phyloP scores from a whole-genome alignment of 2,888 invertebrate genomes.

The Leucophenga maculata region DNA sequence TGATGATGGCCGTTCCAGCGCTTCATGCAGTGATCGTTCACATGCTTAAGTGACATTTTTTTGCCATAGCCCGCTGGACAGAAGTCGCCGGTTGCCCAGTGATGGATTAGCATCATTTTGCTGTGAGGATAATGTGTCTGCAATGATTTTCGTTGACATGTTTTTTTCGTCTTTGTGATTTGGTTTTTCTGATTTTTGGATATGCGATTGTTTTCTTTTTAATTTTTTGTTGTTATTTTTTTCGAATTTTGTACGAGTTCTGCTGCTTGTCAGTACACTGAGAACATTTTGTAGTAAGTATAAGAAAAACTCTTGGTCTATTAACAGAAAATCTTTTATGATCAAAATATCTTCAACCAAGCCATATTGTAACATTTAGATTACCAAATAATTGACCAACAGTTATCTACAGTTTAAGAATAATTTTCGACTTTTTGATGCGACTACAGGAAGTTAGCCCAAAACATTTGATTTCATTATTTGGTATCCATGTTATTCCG shows the following conservation, averaged over 20 bases:
- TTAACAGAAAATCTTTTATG: neutral
- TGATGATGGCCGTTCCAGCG: neutral
- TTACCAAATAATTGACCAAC: no score
- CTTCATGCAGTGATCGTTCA: constrained; percentile 34
- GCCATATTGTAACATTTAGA: no score
- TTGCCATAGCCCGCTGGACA: neutral
- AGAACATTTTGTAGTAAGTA: no score
- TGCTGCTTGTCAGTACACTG: no score
- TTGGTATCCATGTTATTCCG: no score
- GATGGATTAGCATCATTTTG: constrained; percentile 72
- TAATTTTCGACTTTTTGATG: no score
- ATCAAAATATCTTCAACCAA: neutral
- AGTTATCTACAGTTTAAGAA: no score
- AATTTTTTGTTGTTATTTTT: constrained; percentile 26
- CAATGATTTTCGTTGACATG: constrained; percentile 66
- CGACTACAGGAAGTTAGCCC: no score
- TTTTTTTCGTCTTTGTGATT: constrained; percentile 26
- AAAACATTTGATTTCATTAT: no score
- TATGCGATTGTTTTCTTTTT: constrained; percentile 29
- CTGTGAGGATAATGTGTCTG: constrained; percentile 67
- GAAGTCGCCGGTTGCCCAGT: constrained; percentile 38
- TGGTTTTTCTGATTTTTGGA: constrained; percentile 39
- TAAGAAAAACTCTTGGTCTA: neutral
- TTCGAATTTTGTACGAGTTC: constrained; percentile 8
- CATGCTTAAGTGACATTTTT: constrained; percentile 49